Conservation (phyloP, 2,113 vertebrate species). For the Dipodomys stephensi region DNA sequence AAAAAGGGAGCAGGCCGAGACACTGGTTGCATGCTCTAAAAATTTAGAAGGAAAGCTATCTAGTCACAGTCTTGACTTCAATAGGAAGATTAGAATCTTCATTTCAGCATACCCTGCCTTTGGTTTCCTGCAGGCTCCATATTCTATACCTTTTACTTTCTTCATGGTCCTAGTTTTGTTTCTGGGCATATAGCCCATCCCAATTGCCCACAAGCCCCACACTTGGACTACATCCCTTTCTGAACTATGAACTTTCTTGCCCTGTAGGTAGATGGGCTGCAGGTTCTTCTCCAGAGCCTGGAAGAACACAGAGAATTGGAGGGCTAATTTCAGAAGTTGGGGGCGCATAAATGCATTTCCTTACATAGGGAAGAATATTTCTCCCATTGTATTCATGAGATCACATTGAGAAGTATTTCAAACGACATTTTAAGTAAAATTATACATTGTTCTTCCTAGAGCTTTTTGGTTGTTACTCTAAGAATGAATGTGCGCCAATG, state of each 20-base stretch:
- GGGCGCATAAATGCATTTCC: background rate
- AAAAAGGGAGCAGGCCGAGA: background rate
- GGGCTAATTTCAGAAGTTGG: background rate
- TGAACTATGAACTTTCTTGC: background rate
- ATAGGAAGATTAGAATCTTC: background rate
- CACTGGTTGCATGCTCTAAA: background rate
- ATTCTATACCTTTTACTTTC: background rate
- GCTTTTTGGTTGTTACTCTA: background rate
- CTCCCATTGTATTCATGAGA: background rate
- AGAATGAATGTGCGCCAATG: background rate
- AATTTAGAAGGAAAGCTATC: background rate
- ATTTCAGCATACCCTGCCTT: background rate
- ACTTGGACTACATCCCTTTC: background rate
- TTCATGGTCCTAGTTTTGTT: background rate
- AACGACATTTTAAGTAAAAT: conserved; percentile 21
- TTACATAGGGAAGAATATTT: background rate
- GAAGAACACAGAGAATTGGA: background rate
- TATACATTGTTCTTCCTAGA: background rate
- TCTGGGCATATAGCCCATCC: background rate
- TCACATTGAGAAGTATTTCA: background rate
- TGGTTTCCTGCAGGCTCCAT: background rate
- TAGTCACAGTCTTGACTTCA: background rate
- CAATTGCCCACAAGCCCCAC: background rate
- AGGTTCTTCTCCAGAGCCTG: background rate
- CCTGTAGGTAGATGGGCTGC: background rate